Percentiles rank a stretch among this genome's conserved stretches.
These are phyloP conservation scores for Scatophagus argus DNA, from an alignment of 2,113 vertebrate genomes.

Conservation along the genomic window DNA sequence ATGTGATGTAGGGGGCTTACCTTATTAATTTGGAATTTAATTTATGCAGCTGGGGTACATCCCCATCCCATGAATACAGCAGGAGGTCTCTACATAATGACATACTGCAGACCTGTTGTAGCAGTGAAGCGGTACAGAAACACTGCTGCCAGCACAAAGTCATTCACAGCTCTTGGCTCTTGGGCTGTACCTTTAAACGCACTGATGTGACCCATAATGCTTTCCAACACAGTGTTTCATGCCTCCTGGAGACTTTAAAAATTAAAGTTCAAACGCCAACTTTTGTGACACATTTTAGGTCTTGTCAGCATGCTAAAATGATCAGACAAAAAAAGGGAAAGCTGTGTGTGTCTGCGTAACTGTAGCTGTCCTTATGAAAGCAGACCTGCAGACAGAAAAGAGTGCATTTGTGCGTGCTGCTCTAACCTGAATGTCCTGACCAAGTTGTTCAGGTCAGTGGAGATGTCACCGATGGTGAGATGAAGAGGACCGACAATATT, in stretches of 20 bases:
- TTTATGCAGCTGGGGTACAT: neutral
- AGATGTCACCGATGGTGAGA: constrained; percentile 88
- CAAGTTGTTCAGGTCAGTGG: constrained; percentile 89
- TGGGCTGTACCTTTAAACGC: neutral
- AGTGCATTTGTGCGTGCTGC: constrained; percentile 1
- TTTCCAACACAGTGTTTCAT: neutral
- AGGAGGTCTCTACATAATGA: neutral
- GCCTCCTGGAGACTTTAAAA: too few relatives aligned
- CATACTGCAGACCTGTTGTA: neutral
- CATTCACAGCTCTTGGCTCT: too few relatives aligned
- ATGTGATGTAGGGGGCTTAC: neutral
- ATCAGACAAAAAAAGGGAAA: neutral
- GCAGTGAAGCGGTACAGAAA: neutral
- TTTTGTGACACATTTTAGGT: neutral
- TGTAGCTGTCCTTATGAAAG: neutral
- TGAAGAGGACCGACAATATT: constrained; percentile 87
- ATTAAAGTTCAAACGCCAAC: neutral
- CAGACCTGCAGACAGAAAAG: neutral
- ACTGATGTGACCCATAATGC: neutral
- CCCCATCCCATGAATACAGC: neutral
- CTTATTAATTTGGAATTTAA: neutral
- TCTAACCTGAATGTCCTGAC: constrained; percentile 92
- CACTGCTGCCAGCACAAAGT: neutral
- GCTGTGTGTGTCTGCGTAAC: neutral
- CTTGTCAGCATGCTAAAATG: neutral